Percentiles rank a stretch among this genome's conserved stretches.
These are phyloP conservation scores for Callimico goeldii DNA, from an alignment of 2,797 vertebrate genomes.

Conservation along the genomic window DNA sequence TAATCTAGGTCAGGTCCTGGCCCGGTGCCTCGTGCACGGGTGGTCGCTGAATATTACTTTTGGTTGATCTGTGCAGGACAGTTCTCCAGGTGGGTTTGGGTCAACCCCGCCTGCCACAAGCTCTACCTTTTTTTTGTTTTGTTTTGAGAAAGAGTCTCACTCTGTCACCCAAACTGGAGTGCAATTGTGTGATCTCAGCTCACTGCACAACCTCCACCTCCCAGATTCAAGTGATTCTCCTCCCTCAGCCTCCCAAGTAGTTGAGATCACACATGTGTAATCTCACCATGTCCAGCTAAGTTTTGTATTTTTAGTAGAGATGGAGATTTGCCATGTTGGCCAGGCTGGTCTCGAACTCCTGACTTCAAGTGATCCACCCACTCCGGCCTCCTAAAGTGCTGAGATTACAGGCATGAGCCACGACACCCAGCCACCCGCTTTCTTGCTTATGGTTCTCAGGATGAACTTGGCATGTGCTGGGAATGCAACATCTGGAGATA, in stretches of 20 bases:
- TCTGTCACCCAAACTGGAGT: neutral
- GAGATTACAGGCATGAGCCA: neutral
- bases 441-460: neutral
- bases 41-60: neutral
- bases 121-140: too few species aligned
- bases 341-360: neutral
- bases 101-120: neutral
- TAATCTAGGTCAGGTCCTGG: neutral
- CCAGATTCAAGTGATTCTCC: neutral
- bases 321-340: neutral
- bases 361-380: neutral
- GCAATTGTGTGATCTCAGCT: neutral
- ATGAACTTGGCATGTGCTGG: neutral
- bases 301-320: neutral
- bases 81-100: neutral
- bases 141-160: neutral
- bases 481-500: neutral
- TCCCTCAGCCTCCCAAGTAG: neutral
- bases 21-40: neutral
- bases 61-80: neutral
- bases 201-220: neutral
- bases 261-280: neutral
- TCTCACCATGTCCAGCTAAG: neutral
- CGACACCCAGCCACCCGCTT: accelerated
- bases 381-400: neutral